These are phyloP conservation scores for Taxidea taxus DNA, from an alignment of 2,113 vertebrate species.

Conservation along the genomic window DNA sequence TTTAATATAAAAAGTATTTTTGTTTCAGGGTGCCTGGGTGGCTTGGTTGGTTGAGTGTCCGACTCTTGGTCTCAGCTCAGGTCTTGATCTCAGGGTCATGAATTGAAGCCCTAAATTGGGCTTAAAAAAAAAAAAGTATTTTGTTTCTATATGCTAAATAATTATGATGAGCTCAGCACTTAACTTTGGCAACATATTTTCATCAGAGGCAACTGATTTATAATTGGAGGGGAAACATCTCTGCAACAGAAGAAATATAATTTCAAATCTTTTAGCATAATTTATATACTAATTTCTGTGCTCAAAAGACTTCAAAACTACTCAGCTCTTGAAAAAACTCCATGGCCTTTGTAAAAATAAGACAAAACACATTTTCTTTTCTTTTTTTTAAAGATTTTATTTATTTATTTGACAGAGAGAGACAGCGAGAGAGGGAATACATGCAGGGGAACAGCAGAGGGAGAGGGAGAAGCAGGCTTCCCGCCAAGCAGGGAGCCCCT, in stretches of 20 bases:
- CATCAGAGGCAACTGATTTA: background rate
- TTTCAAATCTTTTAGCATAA: slow-evolving; percentile 12
- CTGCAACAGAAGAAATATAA: background rate
- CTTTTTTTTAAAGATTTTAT: too few species aligned
- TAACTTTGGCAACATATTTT: background rate
- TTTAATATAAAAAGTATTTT: background rate
- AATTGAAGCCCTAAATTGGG: background rate
- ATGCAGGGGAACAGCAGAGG: too few species aligned
- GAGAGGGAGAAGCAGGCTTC: too few species aligned
- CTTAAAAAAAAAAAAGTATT: background rate
- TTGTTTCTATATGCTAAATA: background rate
- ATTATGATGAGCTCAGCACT: background rate
- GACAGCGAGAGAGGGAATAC: too few species aligned
- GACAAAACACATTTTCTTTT: background rate
- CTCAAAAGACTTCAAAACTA: background rate
- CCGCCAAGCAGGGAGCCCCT: too few species aligned
- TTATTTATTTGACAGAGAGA: too few species aligned
- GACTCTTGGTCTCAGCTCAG: too few species aligned
- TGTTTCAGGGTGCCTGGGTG: background rate
- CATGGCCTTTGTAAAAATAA: background rate
- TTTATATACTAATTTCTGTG: slow-evolving; percentile 33
- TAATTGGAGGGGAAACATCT: background rate
- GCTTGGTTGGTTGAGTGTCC: too few species aligned
- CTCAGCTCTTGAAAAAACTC: background rate
- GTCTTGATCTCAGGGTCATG: background rate